Evolutionary conservation across 2,888 invertebrate genomes (phyloP).

Genomic region (Tribolium freemani): DNA sequence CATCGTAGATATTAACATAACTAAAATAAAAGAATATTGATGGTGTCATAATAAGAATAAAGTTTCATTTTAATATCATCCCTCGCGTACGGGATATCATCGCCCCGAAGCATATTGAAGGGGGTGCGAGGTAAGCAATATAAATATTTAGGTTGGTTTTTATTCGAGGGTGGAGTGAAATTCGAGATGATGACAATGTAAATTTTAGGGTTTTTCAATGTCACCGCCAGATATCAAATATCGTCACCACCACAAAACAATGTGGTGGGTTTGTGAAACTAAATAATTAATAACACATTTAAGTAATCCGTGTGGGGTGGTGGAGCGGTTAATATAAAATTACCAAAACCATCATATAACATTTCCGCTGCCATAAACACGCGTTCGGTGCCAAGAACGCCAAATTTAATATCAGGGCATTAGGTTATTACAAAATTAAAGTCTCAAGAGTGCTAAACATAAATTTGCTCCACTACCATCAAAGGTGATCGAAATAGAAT

Average conservation of each 20-base stretch:
- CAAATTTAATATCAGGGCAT: neutral
- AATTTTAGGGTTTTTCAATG: constrained; percentile 51
- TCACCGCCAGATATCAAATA: constrained; percentile 45
- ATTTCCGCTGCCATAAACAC: neutral
- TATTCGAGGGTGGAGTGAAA: constrained; percentile 51
- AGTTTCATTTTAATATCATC: constrained; percentile 47
- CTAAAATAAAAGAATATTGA: constrained; percentile 6
- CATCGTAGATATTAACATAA: constrained; percentile 21
- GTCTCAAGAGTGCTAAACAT: neutral
- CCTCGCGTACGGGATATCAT: constrained; percentile 28
- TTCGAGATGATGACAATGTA: constrained; percentile 54
- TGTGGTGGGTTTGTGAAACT: neutral
- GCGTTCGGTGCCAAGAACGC: neutral
- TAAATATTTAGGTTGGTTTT: constrained; percentile 57
- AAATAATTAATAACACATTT: neutral
- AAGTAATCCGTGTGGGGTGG: neutral
- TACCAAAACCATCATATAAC: neutral
- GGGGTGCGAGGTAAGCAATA: constrained; percentile 50
- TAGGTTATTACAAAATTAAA: neutral
- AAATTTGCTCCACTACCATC: neutral
- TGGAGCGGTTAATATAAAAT: neutral
- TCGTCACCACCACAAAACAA: neutral
- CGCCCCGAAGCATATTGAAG: constrained; percentile 35
- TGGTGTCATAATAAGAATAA: constrained; percentile 43
- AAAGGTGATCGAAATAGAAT: neutral